Evolutionary conservation across 2,113 vertebrate species (phyloP).

Genomic region (Corythoichthys haematopterus): DNA sequence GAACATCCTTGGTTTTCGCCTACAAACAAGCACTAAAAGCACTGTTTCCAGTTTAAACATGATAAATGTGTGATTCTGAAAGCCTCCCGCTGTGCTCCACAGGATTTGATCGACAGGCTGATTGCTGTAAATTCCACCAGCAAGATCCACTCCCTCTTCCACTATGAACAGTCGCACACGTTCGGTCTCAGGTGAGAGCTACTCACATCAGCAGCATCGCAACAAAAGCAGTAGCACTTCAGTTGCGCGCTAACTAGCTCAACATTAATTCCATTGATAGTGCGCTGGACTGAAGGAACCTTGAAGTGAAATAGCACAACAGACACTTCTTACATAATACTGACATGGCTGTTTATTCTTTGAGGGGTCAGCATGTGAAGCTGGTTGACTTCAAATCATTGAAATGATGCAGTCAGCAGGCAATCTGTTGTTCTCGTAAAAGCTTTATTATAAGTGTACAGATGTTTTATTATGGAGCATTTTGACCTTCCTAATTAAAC

Average conservation of each 20-base stretch:
- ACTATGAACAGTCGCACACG: constrained; percentile 90
- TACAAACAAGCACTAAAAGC: not conserved
- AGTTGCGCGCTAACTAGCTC: not conserved
- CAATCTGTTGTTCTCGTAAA: constrained; percentile 17
- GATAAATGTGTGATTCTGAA: constrained; percentile 29
- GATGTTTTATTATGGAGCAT: not conserved
- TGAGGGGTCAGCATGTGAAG: constrained; percentile 45
- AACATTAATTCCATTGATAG: not conserved
- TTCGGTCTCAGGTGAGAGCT: constrained; percentile 90
- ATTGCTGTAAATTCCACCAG: constrained; percentile 86
- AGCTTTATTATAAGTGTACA: not conserved
- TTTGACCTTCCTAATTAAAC: not conserved
- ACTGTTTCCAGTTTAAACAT: constrained; percentile 15
- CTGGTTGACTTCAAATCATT: too few species aligned
- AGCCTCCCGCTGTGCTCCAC: constrained; percentile 36
- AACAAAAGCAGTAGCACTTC: too few species aligned
- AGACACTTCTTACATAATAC: constrained; percentile 6
- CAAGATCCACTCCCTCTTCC: constrained; percentile 92
- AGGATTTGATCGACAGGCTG: constrained; percentile 94
- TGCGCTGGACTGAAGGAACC: not conserved
- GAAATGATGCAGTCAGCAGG: too few species aligned
- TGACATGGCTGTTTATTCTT: constrained; percentile 46
- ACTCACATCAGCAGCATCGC: not conserved
- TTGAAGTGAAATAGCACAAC: not conserved
- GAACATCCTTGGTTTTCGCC: not conserved